Percentiles rank a stretch among this genome's conserved stretches.
These are phyloP conservation scores for Lepus americanus DNA, from an alignment of 2,113 vertebrate species.

Conservation along the genomic window DNA sequence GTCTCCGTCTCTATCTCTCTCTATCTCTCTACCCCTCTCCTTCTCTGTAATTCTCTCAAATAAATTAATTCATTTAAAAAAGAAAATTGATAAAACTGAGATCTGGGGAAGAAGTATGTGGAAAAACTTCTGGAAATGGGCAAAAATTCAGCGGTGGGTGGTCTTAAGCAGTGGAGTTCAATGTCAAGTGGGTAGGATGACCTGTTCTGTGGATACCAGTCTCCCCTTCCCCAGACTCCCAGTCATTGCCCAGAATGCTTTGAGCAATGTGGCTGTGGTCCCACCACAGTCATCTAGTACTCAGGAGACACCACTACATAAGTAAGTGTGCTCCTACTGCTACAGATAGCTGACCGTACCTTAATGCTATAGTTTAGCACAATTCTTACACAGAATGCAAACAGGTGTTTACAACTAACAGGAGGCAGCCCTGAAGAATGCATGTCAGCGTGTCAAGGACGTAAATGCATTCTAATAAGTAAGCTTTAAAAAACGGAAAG, in stretches of 20 bases:
- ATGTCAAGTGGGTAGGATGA: neutral
- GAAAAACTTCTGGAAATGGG: neutral
- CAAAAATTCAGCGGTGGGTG: neutral
- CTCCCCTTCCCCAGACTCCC: neutral
- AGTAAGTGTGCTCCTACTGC: neutral
- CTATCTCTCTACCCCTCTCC: too few relatives aligned
- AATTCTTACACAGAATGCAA: neutral
- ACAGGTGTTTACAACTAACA: neutral
- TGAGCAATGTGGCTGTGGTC: neutral
- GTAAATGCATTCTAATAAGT: neutral
- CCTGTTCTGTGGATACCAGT: neutral
- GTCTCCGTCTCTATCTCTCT: too few relatives aligned
- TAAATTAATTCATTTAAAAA: too few relatives aligned
- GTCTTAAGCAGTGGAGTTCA: neutral
- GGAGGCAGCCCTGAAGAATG: neutral
- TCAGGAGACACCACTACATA: neutral
- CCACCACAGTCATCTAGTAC: neutral
- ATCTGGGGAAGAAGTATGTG: neutral
- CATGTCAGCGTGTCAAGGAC: neutral
- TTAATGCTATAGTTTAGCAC: neutral
- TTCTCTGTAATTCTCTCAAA: too few relatives aligned
- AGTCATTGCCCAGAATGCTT: neutral
- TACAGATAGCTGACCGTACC: too few relatives aligned
- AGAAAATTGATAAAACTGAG: neutral
- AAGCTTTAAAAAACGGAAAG: conserved; percentile 8